These are phyloP conservation scores for Chionodraco myersi DNA, from an alignment of 2,113 vertebrate genomes.

Conservation along the genomic window DNA sequence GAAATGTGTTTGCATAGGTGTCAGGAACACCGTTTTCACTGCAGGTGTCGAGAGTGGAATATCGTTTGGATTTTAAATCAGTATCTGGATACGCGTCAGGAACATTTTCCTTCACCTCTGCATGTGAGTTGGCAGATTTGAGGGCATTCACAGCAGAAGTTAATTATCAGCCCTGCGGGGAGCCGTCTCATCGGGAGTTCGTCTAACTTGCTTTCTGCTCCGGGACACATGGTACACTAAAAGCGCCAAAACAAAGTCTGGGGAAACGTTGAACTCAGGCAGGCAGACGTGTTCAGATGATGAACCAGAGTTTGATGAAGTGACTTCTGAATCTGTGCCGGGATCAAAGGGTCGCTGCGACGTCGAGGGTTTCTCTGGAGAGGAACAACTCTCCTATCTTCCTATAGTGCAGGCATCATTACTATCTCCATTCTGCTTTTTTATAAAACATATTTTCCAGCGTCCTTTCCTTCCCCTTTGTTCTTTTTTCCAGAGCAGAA, in stretches of 20 bases:
- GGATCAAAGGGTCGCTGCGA: conserved; percentile 27
- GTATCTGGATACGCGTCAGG: too few relatives aligned
- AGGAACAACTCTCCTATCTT: too few relatives aligned
- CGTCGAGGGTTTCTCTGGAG: not conserved
- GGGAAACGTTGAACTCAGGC: not conserved
- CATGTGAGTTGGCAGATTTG: too few relatives aligned
- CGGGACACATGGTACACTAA: not conserved
- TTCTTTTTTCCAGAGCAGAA: conserved; percentile 30
- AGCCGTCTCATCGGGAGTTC: too few relatives aligned
- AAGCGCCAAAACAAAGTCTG: conserved; percentile 14
- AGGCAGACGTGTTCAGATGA: not conserved
- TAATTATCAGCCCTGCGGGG: not conserved
- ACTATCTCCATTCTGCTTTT: conserved; percentile 14
- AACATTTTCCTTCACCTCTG: too few relatives aligned
- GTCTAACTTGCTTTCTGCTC: not conserved
- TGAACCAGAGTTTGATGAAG: conserved; percentile 14
- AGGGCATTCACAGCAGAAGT: not conserved
- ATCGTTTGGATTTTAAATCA: too few relatives aligned
- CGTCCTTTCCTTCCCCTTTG: conserved; percentile 17
- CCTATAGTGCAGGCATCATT: conserved; percentile 18
- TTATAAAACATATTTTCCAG: not conserved
- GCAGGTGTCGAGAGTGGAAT: too few relatives aligned
- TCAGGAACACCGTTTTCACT: too few relatives aligned
- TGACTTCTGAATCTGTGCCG: conserved; percentile 12
- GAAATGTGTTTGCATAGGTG: too few relatives aligned